These are phyloP conservation scores for Clarias laeviceps DNA, from an alignment of 2,797 vertebrate species.

Conservation along the genomic window DNA sequence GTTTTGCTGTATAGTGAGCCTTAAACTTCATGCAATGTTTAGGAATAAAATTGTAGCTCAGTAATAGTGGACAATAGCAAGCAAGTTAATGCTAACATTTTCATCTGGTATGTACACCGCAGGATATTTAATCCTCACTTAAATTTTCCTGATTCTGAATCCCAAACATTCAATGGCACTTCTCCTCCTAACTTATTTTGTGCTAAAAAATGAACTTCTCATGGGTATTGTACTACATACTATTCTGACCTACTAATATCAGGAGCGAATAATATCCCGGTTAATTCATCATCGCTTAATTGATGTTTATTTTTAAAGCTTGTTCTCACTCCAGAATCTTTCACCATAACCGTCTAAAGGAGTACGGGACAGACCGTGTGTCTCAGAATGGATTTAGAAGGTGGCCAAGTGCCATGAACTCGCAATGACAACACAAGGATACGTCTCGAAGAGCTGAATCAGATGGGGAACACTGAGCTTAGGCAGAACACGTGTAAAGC, in stretches of 20 bases:
- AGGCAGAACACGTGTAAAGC: background rate
- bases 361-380: constrained; percentile 15
- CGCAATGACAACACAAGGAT: constrained; percentile 37
- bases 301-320: constrained; percentile 22
- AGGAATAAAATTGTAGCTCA: background rate
- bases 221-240: constrained; percentile 26
- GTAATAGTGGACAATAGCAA: background rate
- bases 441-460: background rate
- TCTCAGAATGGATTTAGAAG: constrained; percentile 30
- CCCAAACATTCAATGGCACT: background rate
- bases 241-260: constrained; percentile 22
- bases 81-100: background rate
- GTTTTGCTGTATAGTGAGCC: background rate
- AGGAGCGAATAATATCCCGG: constrained; percentile 19
- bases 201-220: background rate
- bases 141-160: background rate
- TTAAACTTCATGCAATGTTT: background rate
- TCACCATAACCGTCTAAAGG: constrained; percentile 13
- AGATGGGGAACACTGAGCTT: background rate
- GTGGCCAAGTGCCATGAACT: constrained; percentile 4
- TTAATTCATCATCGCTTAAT: constrained; percentile 29
- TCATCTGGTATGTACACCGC: no score
- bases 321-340: constrained; percentile 13
- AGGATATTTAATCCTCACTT: background rate
- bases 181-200: background rate